Evolutionary conservation across 2,113 vertebrate species (phyloP).

Genomic region (Etheostoma spectabile): DNA sequence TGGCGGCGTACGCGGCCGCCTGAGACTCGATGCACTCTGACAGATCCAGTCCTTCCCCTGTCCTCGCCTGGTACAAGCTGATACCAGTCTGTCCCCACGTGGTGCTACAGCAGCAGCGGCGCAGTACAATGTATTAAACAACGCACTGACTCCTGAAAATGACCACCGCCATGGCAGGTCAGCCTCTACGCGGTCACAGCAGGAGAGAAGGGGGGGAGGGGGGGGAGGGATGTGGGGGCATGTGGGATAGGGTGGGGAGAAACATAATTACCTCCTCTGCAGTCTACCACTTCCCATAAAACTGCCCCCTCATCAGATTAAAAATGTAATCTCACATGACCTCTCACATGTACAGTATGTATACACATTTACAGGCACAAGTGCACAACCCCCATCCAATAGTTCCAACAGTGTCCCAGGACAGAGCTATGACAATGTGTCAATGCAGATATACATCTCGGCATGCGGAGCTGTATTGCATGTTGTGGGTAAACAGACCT

Average conservation of each 20-base stretch:
- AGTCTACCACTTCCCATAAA: slow-evolving; percentile 78
- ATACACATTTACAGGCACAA: slow-evolving; percentile 29
- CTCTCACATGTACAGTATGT: slow-evolving; percentile 30
- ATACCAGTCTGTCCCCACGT: slow-evolving; percentile 91
- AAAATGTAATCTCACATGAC: slow-evolving; percentile 47
- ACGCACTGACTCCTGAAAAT: slow-evolving; percentile 91
- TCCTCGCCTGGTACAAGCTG: slow-evolving; percentile 94
- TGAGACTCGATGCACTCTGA: slow-evolving; percentile 92
- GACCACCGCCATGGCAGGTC: slow-evolving; percentile 84
- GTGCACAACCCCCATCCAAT: neutral
- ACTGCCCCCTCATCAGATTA: slow-evolving; percentile 63
- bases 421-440: slow-evolving; percentile 37
- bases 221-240: no score
- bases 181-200: slow-evolving; percentile 86
- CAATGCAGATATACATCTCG: slow-evolving; percentile 40
- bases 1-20: slow-evolving; percentile 55
- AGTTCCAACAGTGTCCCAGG: slow-evolving; percentile 20
- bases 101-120: slow-evolving; percentile 84
- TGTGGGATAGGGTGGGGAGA: slow-evolving; percentile 22
- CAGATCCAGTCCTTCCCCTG: slow-evolving; percentile 95
- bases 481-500: slow-evolving; percentile 1
- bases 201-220: slow-evolving; percentile 24
- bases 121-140: slow-evolving; percentile 87
- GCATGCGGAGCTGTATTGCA: neutral
- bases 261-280: slow-evolving; percentile 86